Evolutionary conservation across 2,113 vertebrate genomes (phyloP).

Genomic region (Pampusana beccarii): DNA sequence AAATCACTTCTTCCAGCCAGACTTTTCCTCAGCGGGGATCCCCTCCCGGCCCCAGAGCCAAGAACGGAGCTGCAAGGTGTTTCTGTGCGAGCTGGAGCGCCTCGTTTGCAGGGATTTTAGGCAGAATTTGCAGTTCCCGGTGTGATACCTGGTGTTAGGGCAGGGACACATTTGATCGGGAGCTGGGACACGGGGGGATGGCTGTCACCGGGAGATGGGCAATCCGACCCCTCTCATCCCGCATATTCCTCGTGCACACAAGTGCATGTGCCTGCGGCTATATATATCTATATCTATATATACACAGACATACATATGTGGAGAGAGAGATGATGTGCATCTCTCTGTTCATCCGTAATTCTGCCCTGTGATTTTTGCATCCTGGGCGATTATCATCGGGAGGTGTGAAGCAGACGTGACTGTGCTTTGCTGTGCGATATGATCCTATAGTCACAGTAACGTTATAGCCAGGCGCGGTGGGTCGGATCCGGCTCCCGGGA

Average conservation of each 20-base stretch:
- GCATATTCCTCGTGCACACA: not conserved
- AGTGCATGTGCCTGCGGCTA: not conserved
- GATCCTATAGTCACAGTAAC: not conserved
- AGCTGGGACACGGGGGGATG: not conserved
- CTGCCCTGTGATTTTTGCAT: not conserved
- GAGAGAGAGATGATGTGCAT: not conserved
- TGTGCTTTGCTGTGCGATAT: not conserved
- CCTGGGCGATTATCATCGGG: not conserved
- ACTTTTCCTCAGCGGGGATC: not conserved
- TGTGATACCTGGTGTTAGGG: fast-evolving
- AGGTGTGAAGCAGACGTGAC: slow-evolving; percentile 7
- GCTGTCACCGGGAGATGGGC: not conserved
- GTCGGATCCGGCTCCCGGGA: fast-evolving
- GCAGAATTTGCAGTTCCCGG: not conserved
- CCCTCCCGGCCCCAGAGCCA: not conserved
- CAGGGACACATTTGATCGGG: not conserved
- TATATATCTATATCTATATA: not conserved
- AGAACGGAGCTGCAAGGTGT: not conserved
- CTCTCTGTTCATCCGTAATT: not conserved
- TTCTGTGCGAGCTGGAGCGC: not conserved
- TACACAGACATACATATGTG: not conserved
- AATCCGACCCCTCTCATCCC: not conserved
- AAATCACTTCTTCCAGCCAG: not conserved
- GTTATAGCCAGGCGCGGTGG: not conserved
- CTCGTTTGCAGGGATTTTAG: not conserved